phyloP scores from a whole-genome alignment of 2,113 vertebrate species.

The Acrocephalus kingi region DNA sequence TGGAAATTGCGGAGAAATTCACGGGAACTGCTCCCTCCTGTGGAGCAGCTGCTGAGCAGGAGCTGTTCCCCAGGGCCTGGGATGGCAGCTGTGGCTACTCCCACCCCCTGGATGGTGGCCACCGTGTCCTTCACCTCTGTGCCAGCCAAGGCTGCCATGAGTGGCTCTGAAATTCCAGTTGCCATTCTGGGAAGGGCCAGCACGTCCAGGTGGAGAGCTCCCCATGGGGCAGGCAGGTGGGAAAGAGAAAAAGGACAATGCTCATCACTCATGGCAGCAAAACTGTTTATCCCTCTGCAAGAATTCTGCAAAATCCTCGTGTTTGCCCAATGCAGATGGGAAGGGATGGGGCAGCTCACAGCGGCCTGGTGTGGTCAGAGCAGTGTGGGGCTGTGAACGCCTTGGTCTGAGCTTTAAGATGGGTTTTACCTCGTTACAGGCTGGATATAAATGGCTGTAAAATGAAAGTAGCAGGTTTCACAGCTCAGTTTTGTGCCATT shows the following conservation, averaged over 20 bases:
- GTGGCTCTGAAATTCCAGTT: not conserved
- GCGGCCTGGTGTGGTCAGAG: not conserved
- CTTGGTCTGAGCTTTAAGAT: not conserved
- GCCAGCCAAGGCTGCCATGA: no score
- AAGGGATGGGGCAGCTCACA: not conserved
- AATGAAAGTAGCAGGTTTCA: not conserved
- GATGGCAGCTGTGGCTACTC: not conserved
- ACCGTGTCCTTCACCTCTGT: rapidly evolving
- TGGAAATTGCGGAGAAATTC: not conserved
- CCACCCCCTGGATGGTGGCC: not conserved
- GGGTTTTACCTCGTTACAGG: not conserved
- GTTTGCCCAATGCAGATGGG: not conserved
- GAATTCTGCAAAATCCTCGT: not conserved
- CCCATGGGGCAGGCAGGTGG: not conserved
- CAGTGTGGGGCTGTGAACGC: rapidly evolving
- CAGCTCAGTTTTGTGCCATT: rapidly evolving
- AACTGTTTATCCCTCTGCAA: not conserved
- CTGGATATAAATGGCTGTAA: not conserved
- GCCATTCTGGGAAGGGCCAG: not conserved
- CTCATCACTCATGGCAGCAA: not conserved
- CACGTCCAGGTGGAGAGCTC: rapidly evolving
- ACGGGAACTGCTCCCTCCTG: conserved; percentile 53
- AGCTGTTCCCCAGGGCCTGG: not conserved
- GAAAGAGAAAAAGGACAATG: not conserved
- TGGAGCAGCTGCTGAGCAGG: conserved; percentile 49